Evolutionary conservation across 2,888 invertebrate genomes (phyloP).

Genomic region (Cephus runcator): DNA sequence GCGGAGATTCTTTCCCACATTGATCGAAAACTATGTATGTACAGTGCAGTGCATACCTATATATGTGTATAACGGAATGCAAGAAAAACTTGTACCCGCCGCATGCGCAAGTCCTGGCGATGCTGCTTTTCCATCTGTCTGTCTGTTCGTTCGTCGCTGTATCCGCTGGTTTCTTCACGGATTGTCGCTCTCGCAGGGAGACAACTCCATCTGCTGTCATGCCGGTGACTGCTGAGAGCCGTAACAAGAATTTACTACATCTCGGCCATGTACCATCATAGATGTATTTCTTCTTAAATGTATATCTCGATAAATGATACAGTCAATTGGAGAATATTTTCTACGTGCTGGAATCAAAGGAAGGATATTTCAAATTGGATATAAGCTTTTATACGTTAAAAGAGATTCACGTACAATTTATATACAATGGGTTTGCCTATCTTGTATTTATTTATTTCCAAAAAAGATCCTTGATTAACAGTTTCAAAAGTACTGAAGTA

Average conservation of each 20-base stretch:
- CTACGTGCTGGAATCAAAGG: neutral
- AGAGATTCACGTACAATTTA: neutral
- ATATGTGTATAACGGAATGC: neutral
- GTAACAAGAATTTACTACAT: neutral
- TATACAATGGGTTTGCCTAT: neutral
- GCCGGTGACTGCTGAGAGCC: neutral
- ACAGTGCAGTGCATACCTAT: neutral
- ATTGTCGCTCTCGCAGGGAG: neutral
- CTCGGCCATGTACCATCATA: neutral
- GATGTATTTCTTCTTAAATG: neutral
- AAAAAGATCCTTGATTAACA: neutral
- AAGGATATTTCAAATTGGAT: neutral
- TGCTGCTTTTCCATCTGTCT: neutral
- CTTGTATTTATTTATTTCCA: neutral
- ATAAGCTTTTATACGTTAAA: neutral
- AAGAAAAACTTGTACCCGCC: neutral
- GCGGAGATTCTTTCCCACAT: neutral
- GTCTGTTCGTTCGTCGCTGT: neutral
- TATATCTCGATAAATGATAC: neutral
- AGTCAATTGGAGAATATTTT: neutral
- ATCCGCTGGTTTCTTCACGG: neutral
- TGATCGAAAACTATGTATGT: neutral
- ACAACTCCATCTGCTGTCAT: neutral
- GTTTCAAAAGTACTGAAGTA: neutral
- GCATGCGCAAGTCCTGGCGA: neutral